These are phyloP conservation scores for Acanthosepion lycidas DNA, from an alignment of 2,888 invertebrate genomes.

Conservation along the genomic window DNA sequence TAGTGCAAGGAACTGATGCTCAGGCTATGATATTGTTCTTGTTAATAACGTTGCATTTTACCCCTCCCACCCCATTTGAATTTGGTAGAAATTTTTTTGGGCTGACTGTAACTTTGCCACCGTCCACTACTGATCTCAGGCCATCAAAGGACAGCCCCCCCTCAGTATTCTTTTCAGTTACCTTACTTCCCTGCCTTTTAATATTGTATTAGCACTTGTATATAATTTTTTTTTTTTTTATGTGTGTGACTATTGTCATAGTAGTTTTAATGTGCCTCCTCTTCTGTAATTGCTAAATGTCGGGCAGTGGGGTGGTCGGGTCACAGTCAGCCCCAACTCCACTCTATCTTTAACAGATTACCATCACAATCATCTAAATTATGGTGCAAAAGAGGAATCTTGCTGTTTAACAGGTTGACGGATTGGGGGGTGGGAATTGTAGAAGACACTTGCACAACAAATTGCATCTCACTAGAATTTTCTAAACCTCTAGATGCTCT, in stretches of 20 bases:
- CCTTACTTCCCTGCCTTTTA: background rate
- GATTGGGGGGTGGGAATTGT: background rate
- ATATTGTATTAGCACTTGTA: background rate
- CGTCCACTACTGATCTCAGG: slow-evolving; percentile 33
- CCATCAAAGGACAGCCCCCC: background rate
- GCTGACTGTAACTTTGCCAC: slow-evolving; percentile 1
- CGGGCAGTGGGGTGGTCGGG: background rate
- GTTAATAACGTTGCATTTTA: background rate
- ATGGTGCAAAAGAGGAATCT: background rate
- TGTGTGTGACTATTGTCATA: background rate
- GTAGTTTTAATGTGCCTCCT: background rate
- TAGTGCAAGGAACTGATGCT: background rate
- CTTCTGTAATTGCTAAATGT: background rate
- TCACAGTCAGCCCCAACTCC: background rate
- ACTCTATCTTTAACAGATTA: background rate
- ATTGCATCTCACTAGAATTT: background rate
- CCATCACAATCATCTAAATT: background rate
- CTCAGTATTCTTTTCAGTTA: background rate
- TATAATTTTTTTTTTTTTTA: background rate
- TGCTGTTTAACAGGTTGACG: too few species aligned
- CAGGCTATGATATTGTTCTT: background rate
- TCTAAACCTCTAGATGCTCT: too few species aligned
- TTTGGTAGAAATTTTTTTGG: background rate
- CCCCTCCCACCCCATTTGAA: background rate
- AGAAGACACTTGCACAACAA: background rate